Evolutionary conservation across 2,797 vertebrate genomes (phyloP), one percentile per base, ranked within the genome.

Genomic region (Macropodus opercularis): DNA sequence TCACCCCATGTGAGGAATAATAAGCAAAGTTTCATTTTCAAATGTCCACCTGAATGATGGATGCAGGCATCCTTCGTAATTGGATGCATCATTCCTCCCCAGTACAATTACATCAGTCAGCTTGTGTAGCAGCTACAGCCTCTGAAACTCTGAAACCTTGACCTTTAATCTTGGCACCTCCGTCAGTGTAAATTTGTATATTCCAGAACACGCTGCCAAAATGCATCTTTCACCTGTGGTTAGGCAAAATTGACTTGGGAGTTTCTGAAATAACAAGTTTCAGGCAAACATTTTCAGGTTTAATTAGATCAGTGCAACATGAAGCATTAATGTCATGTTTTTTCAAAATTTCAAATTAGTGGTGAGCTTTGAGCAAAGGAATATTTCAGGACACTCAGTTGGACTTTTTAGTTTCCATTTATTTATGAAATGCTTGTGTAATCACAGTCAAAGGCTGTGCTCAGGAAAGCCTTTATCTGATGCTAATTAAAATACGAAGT

Each of bases 121-220:
- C 67, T 64, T 67, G 49, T 54, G 63, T 43, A 53, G 55, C 60
- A 69, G 46, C 42, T 38, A n/a, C 31, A 58, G 59, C 72, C 42
- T 63, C 76, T 76, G 36, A 64, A 53, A 74, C 32, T 65, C 26
- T 9, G 27, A 81, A 65, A 63, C 34, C 40, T 31, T 80, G 76
- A 85, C 80, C 76, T 85, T 87, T 85, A 75, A 63, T 72, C 60
- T 72, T 46, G 53, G 57, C 42, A 35, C 32, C 61, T 77, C 44
- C 29, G 58, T 75, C 50, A 49, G 44, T 52, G 49, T 69, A 57
- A 66, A 59, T 68, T 47, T 26, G 43, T 31, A 63, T 31, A 42
- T 61, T 71, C 5, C n/a, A 17, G n/a, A 59, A 24, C 18, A 26
- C 18, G 13, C 43, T 63, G 57, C 38, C 65, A 58, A 62, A 50